Evolutionary conservation across 2,888 invertebrate species (phyloP).

Genomic region (Melieria picta): DNA sequence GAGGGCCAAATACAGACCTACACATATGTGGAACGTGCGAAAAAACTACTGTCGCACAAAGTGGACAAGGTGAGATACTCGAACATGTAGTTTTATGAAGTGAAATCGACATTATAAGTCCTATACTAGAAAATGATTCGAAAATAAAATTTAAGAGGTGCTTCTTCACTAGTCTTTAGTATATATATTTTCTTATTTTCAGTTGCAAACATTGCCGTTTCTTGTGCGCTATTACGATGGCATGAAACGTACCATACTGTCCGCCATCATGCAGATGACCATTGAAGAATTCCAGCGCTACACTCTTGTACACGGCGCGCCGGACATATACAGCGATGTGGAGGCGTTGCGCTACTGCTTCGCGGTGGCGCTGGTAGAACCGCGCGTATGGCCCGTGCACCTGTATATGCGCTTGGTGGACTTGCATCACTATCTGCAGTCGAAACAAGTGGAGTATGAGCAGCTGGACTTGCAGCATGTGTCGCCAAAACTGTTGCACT

Average conservation of each 20-base stretch:
- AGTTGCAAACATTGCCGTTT: slow-evolving; percentile 9
- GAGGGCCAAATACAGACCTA: too few species aligned
- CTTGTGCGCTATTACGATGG: slow-evolving; percentile 3
- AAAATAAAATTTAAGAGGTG: too few species aligned
- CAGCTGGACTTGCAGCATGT: not conserved
- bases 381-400: slow-evolving; percentile 21
- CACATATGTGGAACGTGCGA: too few species aligned
- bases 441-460: not conserved
- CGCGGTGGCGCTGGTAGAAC: not conserved
- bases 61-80: too few species aligned
- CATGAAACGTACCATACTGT: slow-evolving; percentile 4
- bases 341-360: slow-evolving; percentile 11
- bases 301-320: slow-evolving; percentile 13
- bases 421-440: slow-evolving; percentile 2
- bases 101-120: too few species aligned
- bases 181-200: not conserved
- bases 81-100: too few species aligned
- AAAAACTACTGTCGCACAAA: too few species aligned
- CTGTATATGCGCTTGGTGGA: slow-evolving; percentile 15
- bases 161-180: too few species aligned
- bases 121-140: too few species aligned
- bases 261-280: slow-evolving; percentile 6
- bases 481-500: slow-evolving; percentile 21
- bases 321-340: slow-evolving; percentile 11
- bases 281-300: slow-evolving; percentile 17